Base-by-base conservation (phyloP, 2,113 vertebrate species). In the Eupsittula cactorum region DNA sequence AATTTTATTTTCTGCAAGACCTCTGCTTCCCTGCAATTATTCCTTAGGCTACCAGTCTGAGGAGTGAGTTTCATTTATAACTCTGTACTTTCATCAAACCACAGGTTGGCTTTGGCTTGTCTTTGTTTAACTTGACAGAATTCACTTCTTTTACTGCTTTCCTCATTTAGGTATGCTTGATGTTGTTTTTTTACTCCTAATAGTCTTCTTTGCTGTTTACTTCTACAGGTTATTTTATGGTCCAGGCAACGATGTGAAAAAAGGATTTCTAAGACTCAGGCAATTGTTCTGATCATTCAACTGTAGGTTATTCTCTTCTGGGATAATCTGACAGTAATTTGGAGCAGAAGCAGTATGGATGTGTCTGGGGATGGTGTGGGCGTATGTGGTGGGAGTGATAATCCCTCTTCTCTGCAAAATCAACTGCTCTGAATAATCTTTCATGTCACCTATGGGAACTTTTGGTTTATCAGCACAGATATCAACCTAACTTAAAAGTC, bases 311-410 rank as follows among this genome's bases (percentile, higher is more conserved):
- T 57, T 78, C 49, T 67, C 80, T 83, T 90, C 37, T 69, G 92
- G 94, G 90, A 80, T 33, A 70, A 80, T 53, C 71, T 93, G 75
- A 67, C 60, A 93, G 73, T 63, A 88, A 78, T 93, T 88, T 77
- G 63, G 75, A 96, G 79, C 90, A 92, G 67, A 88, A 50, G 75
- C 75, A 76, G 42, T 19, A 9, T 12, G 70, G 82, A 93, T 62
- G 63, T 57, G 47, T 29, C 70, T 92, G 70, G 75, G 74, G 75
- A 97, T 19, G 52, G 27, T 60, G 90, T 81, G 82, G 85, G 71
- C 53, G 37, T 67, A 17, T 3, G 31, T 41, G 31, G 44, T 82
- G 85, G 82, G 92, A 94, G 52, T 57, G 50, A 70, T 67, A 96
- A 93, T 24, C 41, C 64, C 25, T 3, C 0, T 82, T 88, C 65